Evolutionary conservation across 2,888 invertebrate genomes (phyloP).

Genomic region (Aphidius colemani): DNA sequence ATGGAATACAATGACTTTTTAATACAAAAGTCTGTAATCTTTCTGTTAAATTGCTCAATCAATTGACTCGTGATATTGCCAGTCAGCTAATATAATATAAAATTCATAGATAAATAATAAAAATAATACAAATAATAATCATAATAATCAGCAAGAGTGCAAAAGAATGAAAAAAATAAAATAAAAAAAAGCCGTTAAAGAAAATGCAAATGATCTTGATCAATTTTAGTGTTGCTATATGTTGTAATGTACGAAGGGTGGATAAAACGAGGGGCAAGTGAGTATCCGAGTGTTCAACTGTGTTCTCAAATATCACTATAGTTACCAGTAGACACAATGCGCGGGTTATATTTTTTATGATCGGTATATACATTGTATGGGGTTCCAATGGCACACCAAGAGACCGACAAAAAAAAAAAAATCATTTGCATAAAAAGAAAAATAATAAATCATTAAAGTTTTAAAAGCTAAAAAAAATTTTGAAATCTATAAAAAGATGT

Average conservation of each 20-base stretch:
- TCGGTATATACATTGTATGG: slow-evolving; percentile 41
- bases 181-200: slow-evolving; percentile 13
- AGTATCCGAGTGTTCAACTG: background rate
- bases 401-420: slow-evolving; percentile 32
- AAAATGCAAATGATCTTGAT: slow-evolving; percentile 25
- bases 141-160: background rate
- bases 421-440: slow-evolving; percentile 25
- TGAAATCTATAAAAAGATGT: background rate
- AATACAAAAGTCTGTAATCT: slow-evolving; percentile 52
- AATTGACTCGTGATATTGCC: slow-evolving; percentile 27
- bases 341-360: slow-evolving; percentile 50
- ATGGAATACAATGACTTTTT: slow-evolving; percentile 50
- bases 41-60: slow-evolving; percentile 37
- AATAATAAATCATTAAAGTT: slow-evolving; percentile 48
- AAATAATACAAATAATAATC: slow-evolving; percentile 1
- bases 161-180: too few relatives aligned
- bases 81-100: slow-evolving; percentile 19
- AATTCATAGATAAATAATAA: slow-evolving; percentile 18
- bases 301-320: slow-evolving; percentile 9
- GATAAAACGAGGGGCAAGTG: slow-evolving; percentile 11
- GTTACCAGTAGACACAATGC: slow-evolving; percentile 36
- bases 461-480: slow-evolving; percentile 27
- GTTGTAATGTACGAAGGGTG: slow-evolving; percentile 1
- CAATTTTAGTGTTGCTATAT: too few relatives aligned
- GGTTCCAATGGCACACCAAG: slow-evolving; percentile 53